These are phyloP conservation scores for Myopa testacea DNA, from an alignment of 2,888 invertebrate genomes.

Conservation along the genomic window DNA sequence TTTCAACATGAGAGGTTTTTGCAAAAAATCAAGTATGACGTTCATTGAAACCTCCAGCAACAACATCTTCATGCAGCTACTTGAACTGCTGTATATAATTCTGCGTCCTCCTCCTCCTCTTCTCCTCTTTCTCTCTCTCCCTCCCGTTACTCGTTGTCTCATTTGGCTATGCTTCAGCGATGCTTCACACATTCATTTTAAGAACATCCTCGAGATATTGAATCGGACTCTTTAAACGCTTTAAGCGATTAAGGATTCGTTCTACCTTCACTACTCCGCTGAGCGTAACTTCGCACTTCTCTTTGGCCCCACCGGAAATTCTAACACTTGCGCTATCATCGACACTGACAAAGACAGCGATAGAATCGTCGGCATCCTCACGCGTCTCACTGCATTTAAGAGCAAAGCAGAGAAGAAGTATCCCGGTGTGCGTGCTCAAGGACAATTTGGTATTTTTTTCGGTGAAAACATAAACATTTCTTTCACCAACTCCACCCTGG, in stretches of 20 bases:
- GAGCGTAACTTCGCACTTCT: not conserved
- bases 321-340: not conserved
- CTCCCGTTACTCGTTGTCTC: not conserved
- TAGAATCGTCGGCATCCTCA: not conserved
- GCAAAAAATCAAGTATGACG: conserved; percentile 13
- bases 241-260: conserved; percentile 36
- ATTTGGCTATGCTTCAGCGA: not conserved
- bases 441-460: conserved; percentile 30
- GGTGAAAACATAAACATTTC: not conserved
- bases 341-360: not conserved
- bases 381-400: conserved; percentile 14
- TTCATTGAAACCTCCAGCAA: conserved; percentile 4
- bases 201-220: conserved; percentile 35
- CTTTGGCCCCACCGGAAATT: not conserved
- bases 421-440: conserved; percentile 29
- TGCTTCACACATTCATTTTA: conserved; percentile 6
- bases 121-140: not conserved
- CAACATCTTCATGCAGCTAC: not conserved
- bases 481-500: not conserved
- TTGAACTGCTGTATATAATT: not conserved
- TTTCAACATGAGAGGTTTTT: conserved; percentile 3
- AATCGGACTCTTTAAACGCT: conserved; percentile 37
- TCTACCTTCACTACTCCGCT: not conserved
- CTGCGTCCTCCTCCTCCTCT: not conserved
- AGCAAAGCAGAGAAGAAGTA: conserved; percentile 20